Evolutionary conservation across 2,888 invertebrate species (phyloP).

Genomic region (Cryptocephalus primarius): DNA sequence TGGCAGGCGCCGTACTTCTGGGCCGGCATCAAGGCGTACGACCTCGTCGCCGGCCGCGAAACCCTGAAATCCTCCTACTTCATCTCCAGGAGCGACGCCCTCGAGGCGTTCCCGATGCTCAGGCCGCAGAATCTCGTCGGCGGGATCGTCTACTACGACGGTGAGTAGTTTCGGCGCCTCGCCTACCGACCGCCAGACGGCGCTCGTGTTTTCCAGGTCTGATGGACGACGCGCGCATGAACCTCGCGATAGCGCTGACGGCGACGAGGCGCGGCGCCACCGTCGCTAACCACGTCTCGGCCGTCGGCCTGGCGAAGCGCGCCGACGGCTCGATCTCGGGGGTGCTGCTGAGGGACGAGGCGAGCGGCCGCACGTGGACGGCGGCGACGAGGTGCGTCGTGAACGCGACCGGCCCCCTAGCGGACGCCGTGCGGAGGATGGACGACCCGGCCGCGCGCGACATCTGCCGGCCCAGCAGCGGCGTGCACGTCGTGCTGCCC

Average conservation of each 20-base stretch:
- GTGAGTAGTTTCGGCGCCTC: too few relatives aligned
- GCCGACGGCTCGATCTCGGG: conserved; percentile 48
- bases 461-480: conserved; percentile 94
- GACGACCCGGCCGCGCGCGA: conserved; percentile 69
- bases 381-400: conserved; percentile 88
- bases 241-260: conserved; percentile 86
- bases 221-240: conserved; percentile 99
- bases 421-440: conserved; percentile 83
- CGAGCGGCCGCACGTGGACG: conserved; percentile 74
- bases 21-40: conserved; percentile 98
- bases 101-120: conserved; percentile 97
- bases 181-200: too few relatives aligned
- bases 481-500: conserved; percentile 95
- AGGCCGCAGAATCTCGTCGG: conserved; percentile 90
- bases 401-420: conserved; percentile 88
- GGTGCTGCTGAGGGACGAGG: conserved; percentile 67
- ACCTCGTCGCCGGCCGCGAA: conserved; percentile 91
- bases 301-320: conserved; percentile 61
- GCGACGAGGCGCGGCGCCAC: conserved; percentile 93
- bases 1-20: conserved; percentile 99
- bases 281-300: conserved; percentile 87
- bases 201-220: conserved; percentile 72
- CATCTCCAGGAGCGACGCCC: conserved; percentile 82
- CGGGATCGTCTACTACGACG: conserved; percentile 99
- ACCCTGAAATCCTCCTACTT: conserved; percentile 93